A percentile compares a stretch with the other conserved stretches of the same genome.
Evolutionary conservation across 92 coral and sea anemone species (phyloP).

Genomic region (Palythoa grandis): DNA sequence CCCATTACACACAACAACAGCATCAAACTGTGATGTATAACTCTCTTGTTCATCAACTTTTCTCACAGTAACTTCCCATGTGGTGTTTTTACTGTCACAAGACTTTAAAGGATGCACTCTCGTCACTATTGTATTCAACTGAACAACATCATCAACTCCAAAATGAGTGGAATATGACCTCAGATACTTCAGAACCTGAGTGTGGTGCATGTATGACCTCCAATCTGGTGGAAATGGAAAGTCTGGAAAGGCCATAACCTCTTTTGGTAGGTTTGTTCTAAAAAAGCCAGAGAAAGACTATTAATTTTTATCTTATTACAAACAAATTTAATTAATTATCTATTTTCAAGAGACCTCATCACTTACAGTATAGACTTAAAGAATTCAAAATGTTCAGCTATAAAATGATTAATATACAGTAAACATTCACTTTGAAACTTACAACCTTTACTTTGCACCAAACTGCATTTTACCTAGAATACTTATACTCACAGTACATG

Average conservation of each 20-base stretch:
- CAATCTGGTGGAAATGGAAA: conserved; percentile 75
- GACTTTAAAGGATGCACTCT: conserved; percentile 62
- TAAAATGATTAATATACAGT: too few relatives aligned
- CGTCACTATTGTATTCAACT: conserved; percentile 63
- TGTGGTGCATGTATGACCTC: conserved; percentile 65
- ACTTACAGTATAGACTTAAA: too few relatives aligned
- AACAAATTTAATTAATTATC: too few relatives aligned
- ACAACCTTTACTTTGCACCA: too few relatives aligned
- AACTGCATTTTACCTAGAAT: too few relatives aligned
- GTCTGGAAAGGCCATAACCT: conserved; percentile 89
- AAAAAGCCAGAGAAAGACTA: too few relatives aligned
- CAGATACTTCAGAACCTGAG: conserved; percentile 67
- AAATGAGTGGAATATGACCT: conserved; percentile 76
- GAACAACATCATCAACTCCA: conserved; percentile 60
- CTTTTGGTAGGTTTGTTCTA: conserved; percentile 90
- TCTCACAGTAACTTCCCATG: conserved; percentile 78
- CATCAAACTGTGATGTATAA: conserved; percentile 61
- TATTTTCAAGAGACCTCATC: too few relatives aligned
- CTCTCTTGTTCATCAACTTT: conserved; percentile 52
- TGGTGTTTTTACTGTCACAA: conserved; percentile 26
- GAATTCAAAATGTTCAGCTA: too few relatives aligned
- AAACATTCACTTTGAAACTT: too few relatives aligned
- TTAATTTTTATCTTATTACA: too few relatives aligned
- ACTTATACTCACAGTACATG: too few relatives aligned
- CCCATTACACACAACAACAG: conserved; percentile 92